These are phyloP conservation scores for Rambutsinella grinnellia DNA, from an alignment of 2,888 invertebrate species.

Conservation along the genomic window DNA sequence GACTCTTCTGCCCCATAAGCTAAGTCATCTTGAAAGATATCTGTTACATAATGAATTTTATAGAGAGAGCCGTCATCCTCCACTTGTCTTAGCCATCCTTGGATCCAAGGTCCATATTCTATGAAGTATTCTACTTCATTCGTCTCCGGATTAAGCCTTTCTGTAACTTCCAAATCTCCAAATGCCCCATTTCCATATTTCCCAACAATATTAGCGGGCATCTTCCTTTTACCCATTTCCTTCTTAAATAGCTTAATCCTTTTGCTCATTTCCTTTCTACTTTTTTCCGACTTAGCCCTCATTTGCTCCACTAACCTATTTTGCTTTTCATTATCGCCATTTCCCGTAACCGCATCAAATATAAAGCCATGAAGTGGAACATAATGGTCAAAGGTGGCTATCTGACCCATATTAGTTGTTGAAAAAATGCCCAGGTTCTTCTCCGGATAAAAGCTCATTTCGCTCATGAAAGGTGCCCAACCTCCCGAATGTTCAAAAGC, in stretches of 20 bases:
- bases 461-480: neutral
- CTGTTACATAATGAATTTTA: neutral
- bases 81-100: neutral
- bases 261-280: too few species aligned
- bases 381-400: too few species aligned
- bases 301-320: too few species aligned
- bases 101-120: neutral
- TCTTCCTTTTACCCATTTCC: too few species aligned
- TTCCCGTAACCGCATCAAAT: too few species aligned
- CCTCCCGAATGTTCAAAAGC: neutral
- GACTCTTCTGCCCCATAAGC: too few species aligned
- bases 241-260: too few species aligned
- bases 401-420: neutral
- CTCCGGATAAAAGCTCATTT: neutral
- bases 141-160: neutral
- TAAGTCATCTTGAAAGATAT: neutral
- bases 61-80: neutral
- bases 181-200: neutral
- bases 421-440: constrained; percentile 6
- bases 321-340: neutral
- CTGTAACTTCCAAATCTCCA: neutral
- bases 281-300: too few species aligned
- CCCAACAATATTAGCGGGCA: neutral
- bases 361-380: too few species aligned
- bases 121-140: neutral